A percentile compares a stretch with the other conserved stretches of the same genome.
phyloP scores from a whole-genome alignment of 2,113 vertebrate species.

The Bos taurus region DNA sequence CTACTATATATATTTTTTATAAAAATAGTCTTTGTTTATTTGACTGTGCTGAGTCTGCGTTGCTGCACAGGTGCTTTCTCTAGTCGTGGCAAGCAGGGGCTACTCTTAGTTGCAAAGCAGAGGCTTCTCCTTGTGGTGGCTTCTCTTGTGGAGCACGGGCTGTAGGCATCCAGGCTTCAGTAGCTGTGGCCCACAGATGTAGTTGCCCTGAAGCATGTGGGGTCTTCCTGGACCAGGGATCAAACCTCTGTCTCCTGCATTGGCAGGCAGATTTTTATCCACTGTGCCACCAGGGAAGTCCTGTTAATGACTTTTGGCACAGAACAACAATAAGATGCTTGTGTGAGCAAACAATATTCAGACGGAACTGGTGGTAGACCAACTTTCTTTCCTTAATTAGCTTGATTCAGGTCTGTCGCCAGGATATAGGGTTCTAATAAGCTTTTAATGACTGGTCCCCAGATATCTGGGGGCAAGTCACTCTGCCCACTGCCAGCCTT shows the following conservation, averaged over 20 bases:
- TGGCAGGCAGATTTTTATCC: neutral
- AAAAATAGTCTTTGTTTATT: neutral
- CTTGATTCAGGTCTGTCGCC: conserved; percentile 44
- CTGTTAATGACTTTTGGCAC: conserved; percentile 24
- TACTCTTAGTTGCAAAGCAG: neutral
- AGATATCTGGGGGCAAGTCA: neutral
- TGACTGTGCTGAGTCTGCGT: neutral
- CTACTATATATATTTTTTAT: neutral
- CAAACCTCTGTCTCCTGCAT: neutral
- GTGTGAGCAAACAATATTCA: neutral
- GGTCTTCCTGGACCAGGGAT: neutral
- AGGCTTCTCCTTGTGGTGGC: neutral
- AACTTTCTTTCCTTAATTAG: conserved; percentile 19
- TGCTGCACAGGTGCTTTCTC: neutral
- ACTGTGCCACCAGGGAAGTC: neutral
- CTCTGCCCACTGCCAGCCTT: conserved; percentile 52
- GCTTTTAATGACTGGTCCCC: conserved; percentile 70
- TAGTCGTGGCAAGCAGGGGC: neutral
- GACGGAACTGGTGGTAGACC: neutral
- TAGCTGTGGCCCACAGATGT: neutral
- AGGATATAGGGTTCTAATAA: conserved; percentile 63
- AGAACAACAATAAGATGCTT: neutral
- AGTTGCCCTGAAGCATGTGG: neutral
- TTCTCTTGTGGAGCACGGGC: neutral
- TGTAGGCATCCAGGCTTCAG: neutral